phyloP scores from a whole-genome alignment of 2,888 invertebrate genomes.

The Agonopterix subpropinquella region DNA sequence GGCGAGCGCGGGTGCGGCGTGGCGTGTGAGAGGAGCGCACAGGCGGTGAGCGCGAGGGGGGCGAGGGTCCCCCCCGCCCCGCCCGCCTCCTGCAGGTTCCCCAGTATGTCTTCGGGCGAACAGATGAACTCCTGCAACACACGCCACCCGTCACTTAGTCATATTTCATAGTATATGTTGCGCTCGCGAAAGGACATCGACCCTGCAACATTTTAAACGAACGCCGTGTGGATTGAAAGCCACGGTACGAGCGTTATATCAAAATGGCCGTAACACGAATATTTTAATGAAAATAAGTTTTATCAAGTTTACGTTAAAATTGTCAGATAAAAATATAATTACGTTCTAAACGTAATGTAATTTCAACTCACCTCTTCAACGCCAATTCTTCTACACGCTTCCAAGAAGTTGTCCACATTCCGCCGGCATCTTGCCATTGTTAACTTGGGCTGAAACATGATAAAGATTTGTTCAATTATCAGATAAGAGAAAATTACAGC shows the following conservation, averaged over 20 bases:
- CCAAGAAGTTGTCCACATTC: conserved; percentile 96
- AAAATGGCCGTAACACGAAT: not conserved
- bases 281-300: not conserved
- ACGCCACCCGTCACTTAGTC: conserved; percentile 70
- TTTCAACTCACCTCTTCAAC: conserved; percentile 89
- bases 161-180: conserved; percentile 29
- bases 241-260: not conserved
- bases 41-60: conserved; percentile 53
- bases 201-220: conserved; percentile 57
- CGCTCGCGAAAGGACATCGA: conserved; percentile 54
- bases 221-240: conserved; percentile 10
- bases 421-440: conserved; percentile 96
- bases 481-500: too few species aligned
- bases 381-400: conserved; percentile 95
- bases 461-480: not conserved
- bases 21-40: conserved; percentile 58
- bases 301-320: not conserved
- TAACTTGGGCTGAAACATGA: conserved; percentile 85
- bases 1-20: conserved; percentile 49
- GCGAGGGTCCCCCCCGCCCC: conserved; percentile 23
- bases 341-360: not conserved
- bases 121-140: conserved; percentile 82
- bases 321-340: not conserved
- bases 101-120: conserved; percentile 77
- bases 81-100: conserved; percentile 37